phyloP scores from a whole-genome alignment of 2,888 invertebrate species.

The Pecten maximus region DNA sequence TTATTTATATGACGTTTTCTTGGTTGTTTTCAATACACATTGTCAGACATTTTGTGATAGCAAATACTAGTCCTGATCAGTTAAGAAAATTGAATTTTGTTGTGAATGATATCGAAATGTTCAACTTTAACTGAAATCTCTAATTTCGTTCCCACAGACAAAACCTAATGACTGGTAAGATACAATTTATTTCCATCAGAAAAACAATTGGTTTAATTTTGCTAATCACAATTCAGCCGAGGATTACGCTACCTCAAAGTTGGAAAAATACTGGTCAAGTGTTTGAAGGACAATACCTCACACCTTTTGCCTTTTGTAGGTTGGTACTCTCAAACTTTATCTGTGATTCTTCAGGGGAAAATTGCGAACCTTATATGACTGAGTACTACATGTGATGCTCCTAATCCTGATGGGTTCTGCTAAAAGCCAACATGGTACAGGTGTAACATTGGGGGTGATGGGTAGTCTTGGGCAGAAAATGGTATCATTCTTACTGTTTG shows the following conservation, averaged over 20 bases:
- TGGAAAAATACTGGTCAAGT: conserved; percentile 1
- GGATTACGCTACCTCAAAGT: background rate
- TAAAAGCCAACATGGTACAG: conserved; percentile 28
- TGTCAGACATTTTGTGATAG: background rate
- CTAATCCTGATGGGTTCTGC: background rate
- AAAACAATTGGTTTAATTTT: background rate
- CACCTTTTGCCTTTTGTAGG: conserved; percentile 21
- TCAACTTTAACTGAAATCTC: background rate
- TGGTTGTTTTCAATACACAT: background rate
- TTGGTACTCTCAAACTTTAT: background rate
- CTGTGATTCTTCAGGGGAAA: conserved; percentile 6
- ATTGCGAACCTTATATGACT: background rate
- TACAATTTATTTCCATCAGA: background rate
- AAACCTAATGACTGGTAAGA: background rate
- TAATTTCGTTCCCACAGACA: background rate
- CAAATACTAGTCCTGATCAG: background rate
- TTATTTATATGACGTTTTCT: background rate
- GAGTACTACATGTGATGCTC: background rate
- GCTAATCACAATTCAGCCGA: background rate
- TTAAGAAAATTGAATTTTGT: background rate
- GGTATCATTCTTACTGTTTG: background rate
- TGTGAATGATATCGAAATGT: background rate
- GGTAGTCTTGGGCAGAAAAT: background rate
- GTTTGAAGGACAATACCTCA: background rate
- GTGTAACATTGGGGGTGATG: background rate